Evolutionary conservation across 2,797 vertebrate species (phyloP), one percentile per base, ranked within the genome.

Genomic region (Intellagama lesueurii): DNA sequence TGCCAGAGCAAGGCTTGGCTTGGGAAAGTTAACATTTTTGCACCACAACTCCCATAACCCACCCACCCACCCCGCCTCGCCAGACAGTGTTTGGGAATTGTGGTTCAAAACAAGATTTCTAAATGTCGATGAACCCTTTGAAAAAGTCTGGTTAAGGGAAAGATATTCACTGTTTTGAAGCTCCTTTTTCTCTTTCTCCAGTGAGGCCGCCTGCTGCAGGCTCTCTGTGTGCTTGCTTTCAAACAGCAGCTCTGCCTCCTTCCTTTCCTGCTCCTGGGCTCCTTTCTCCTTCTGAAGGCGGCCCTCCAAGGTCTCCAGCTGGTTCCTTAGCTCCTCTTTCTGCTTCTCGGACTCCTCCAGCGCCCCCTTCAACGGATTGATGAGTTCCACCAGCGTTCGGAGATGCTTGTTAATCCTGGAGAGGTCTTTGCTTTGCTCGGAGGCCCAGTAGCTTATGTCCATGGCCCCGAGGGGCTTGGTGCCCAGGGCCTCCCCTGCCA

Each of bases 391-490:
- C 88, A 99, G 97, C 89, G 97, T 95, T 35, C 94, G 94, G 22
- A 99, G 92, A 30, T 99, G 98, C 83, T 98, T 98, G 16, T 79
- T 95, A 91, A 99, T 97, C 0, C 97, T 95, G 0, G 96, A 95
- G 94, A 98, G 95, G 94, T 99, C 98, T 90, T 96, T 98, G 90
- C 96, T 96, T 94, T 99, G 98, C 94, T 99, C 98, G 0, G 92
- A 91, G 17, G 97, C 97, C 98, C 98, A 99, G 94, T 97, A 98
- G 76, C 94, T 88, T 75, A 99, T 7, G 2, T 99, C 98, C 0
- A 69, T 87, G 0, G 97, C 96, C 0, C 98, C 97, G 94, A 99
- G 97, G 0, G 90, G 96, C 78, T 94, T 97, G 32, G 93, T 90
- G 44, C 96, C 97, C 28, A 96, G 17, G 0, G 91, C 95, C 30